Conservation (phyloP, 1,140 invertebrate species). For the Glomeris maerens region DNA sequence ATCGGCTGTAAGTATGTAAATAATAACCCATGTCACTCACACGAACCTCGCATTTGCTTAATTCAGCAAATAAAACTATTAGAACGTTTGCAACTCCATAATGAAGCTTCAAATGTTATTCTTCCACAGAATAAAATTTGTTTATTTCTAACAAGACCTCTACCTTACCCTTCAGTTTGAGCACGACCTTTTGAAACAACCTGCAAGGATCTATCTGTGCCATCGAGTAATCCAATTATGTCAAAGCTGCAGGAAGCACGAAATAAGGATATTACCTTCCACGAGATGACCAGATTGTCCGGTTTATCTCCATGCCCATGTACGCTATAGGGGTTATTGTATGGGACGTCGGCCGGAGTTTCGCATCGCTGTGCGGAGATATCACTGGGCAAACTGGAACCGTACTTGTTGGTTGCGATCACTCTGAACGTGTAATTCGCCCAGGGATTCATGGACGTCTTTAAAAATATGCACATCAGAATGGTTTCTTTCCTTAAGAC, state of each 20-base stretch:
- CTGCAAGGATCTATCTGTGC: no score
- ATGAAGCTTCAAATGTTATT: no score
- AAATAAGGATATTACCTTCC: constrained; percentile 56
- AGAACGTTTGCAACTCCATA: no score
- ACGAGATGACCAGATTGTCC: constrained; percentile 81
- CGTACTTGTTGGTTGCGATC: constrained; percentile 83
- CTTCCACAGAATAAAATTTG: no score
- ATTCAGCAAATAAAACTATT: no score
- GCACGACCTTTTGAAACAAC: no score
- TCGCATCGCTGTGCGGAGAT: constrained; percentile 63
- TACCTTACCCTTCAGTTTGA: no score
- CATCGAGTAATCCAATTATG: neutral
- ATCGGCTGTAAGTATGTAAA: constrained; percentile 64
- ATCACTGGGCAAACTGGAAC: constrained; percentile 65
- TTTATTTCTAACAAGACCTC: no score
- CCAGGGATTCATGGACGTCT: constrained; percentile 73
- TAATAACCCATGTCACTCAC: constrained; percentile 17
- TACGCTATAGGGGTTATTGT: constrained; percentile 90
- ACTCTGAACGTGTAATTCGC: constrained; percentile 95
- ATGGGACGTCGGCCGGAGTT: constrained; percentile 74
- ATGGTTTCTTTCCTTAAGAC: no score
- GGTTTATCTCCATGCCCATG: constrained; percentile 72
- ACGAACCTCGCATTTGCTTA: no score
- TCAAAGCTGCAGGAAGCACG: no score
- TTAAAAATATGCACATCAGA: no score